Evolutionary conservation across 2,113 vertebrate genomes (phyloP).

Genomic region (Fukomys damarensis): DNA sequence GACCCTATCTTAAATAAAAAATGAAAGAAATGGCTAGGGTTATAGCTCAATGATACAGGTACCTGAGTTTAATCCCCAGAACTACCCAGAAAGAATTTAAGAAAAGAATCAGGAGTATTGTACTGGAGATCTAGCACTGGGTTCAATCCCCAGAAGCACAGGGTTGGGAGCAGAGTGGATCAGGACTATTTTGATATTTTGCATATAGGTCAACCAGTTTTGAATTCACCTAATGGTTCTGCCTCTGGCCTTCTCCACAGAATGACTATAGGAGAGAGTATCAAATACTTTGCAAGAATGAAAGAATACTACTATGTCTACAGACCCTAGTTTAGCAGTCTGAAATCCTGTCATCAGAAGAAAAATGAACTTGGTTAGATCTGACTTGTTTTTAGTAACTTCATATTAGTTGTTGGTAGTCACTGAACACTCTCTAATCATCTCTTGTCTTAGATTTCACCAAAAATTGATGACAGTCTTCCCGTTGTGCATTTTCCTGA

Average conservation of each 20-base stretch:
- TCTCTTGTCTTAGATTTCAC: slow-evolving; percentile 48
- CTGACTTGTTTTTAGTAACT: slow-evolving; percentile 61
- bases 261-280: slow-evolving; percentile 40
- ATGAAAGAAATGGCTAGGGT: background rate
- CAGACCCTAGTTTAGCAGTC: slow-evolving; percentile 34
- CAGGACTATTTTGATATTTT: background rate
- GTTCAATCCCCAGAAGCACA: background rate
- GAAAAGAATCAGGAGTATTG: background rate
- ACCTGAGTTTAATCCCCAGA: background rate
- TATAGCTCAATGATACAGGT: background rate
- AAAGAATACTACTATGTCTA: slow-evolving; percentile 26
- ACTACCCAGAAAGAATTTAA: background rate
- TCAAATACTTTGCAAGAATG: slow-evolving; percentile 61
- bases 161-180: background rate
- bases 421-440: background rate
- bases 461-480: slow-evolving; percentile 35
- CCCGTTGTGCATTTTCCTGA: slow-evolving; percentile 39
- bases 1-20: background rate
- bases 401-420: slow-evolving; percentile 16
- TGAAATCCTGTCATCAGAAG: slow-evolving; percentile 58
- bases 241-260: slow-evolving; percentile 57
- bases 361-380: slow-evolving; percentile 63
- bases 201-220: background rate
- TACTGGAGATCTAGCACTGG: background rate
- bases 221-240: slow-evolving; percentile 48